Evolutionary conservation across 2,888 invertebrate genomes (phyloP), one percentile per base, ranked within the genome.

Genomic region (Pandemis cinnamomeana): DNA sequence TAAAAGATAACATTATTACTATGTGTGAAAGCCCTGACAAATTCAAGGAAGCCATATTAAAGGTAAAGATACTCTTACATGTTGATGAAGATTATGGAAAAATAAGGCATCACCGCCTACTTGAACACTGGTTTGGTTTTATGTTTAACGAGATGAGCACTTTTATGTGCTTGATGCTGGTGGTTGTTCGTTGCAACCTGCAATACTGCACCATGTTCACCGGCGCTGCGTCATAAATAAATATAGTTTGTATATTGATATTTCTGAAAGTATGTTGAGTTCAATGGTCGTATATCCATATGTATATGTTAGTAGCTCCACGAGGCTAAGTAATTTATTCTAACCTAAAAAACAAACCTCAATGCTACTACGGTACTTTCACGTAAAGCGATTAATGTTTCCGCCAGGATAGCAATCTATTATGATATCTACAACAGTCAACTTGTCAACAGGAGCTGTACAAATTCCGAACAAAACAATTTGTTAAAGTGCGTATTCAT

Each of bases 401-500:
- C 86, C 84, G 82, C 81, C 78, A 78, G 81, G 81, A 82, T 78
- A 80, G 77, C 69, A 83, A 87, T 87, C 87, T 84, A 67, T 72
- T 79, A 78, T 78, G 81, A 61, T 80, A 88, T 88, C 87, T 84
- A 85, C 82, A 80, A 76, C 79, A 84, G 82, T 84, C 83, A 81
- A 81, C 86, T 86, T 84, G 81, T 80, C 77, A 79, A 78, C 83
- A 80, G 58, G 80, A 80, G 80, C 84, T 83, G 84, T 80, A 84
- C 84, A 82, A 80, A 78, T 74, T 77, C 76, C 69, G 70, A 79
- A 80, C 79, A 84, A 78, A 81, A 81, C 80, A 79, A 78, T 81
- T 81, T 80, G 77, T 79, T 82, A 82, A 79, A 84, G 87, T 87
- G 85, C 87, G 84, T 85, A 83, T 85, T 84, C 85, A 86, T 88